Base-by-base conservation (phyloP, 2,113 vertebrate species). In the Nycticorax nycticorax region DNA sequence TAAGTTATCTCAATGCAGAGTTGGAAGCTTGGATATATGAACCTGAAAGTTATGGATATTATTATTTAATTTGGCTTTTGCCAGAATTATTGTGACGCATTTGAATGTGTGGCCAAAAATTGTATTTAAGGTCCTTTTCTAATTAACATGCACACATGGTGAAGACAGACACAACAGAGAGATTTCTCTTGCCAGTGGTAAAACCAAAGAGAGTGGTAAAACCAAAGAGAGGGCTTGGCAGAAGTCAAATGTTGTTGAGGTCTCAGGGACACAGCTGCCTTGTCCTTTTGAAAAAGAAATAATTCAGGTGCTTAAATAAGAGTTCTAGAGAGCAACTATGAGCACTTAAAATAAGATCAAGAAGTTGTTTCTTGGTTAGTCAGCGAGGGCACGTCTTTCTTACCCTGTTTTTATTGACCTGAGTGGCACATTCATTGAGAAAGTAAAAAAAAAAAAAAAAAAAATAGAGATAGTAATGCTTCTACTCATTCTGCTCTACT, bases 391-490 rank as follows among this genome's bases (percentile, higher is more conserved):
- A 41, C 0, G 1, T 74, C 43, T 78, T 81, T 74, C 43, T 78
- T 81, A 67, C 14, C 32, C 64, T 0, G 3, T 28, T 48, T 74
- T 64, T 80, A 47, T 59, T 78, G 41, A 78, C 12, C 10, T 69
- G 8, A 77, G 30, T 48, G 26, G 26, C 50, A 39, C 10, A 43
- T 43, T 87, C 6, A n/a, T 17, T 53, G 55, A 80, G 45, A 76
- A 50, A 39, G 8, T 11, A 23, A 45, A 52, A 45, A 81, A 68
- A 35, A 19, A 10, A 76, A 37, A 28, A 5, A 27, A 21, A 39
- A 11, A 24, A 14, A 41, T 4, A 1, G 11, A 43, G 8, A 52
- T 3, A 63, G 2, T 4, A 47, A 10, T 3, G 2, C 2, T 88
- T 79, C 30, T 17, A 47, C 17, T 63, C 0, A 26, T 43, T 43